A percentile compares a stretch with the other conserved stretches of the same genome.
phyloP scores from a whole-genome alignment of 2,888 invertebrate species.

The Pollenia angustigena region DNA sequence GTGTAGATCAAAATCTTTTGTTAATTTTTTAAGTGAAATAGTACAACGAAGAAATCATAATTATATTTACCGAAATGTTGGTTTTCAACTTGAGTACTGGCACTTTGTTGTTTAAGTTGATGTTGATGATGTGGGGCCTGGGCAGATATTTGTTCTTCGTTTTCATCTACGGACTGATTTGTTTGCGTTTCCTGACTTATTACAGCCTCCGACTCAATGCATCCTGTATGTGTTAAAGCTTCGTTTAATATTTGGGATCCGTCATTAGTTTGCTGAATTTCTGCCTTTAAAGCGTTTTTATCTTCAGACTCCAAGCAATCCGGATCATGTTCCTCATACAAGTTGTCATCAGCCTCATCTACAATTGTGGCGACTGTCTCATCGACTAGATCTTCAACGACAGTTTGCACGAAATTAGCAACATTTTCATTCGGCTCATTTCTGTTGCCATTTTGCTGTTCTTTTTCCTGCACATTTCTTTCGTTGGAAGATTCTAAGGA shows the following conservation, averaged over 20 bases:
- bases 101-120: constrained; percentile 87
- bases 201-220: constrained; percentile 47
- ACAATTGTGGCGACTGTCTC: constrained; percentile 78
- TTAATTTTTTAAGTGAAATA: too few species aligned
- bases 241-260: constrained; percentile 42
- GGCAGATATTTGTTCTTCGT: constrained; percentile 75
- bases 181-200: constrained; percentile 67
- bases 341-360: constrained; percentile 85
- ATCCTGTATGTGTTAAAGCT: constrained; percentile 19
- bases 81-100: constrained; percentile 93
- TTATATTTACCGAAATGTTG: constrained; percentile 90
- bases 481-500: background rate
- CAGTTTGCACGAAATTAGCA: constrained; percentile 77
- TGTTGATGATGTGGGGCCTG: constrained; percentile 69
- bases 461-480: background rate
- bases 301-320: background rate
- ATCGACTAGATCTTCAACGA: constrained; percentile 78
- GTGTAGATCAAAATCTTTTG: too few species aligned
- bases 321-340: constrained; percentile 76
- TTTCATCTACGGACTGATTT: constrained; percentile 68
- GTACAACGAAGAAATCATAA: constrained; percentile 13
- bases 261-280: constrained; percentile 48
- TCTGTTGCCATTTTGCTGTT: background rate
- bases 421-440: constrained; percentile 74
- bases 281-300: background rate